Evolutionary conservation across 2,888 invertebrate genomes (phyloP), one percentile per base, ranked within the genome.

Genomic region (Mimachlamys varia): DNA sequence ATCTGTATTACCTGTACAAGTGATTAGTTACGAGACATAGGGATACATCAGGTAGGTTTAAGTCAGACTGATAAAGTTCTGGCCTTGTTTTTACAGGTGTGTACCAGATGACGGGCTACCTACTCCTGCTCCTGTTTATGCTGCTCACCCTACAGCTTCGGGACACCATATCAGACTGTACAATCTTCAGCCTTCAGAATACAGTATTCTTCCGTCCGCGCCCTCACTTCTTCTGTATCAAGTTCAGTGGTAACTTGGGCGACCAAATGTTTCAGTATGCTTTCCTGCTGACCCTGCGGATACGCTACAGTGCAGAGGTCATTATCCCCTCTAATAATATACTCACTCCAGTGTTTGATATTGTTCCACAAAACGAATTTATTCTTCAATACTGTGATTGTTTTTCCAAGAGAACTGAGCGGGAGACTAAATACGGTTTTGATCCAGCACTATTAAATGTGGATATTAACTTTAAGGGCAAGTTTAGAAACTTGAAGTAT

Each of bases 251-350:
- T 33, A 76, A 76, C 76, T 33, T 76, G 7, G 76, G 76, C 27
- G 76, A 76, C 76, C 76, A 76, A 17, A 76, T 76, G 76, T 76
- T 76, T 76, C 76, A 76, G 76, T 76, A 76, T 33, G 76, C 76
- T 33, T 76, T 76, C 33, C 76, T 76, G 33, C 33, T 76, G 76
- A 76, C 76, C 0, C 76, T 76, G 33, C 76, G 17, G 5, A 76
- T 76, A 27, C 76, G 76, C 76, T 33, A 76, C 76, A 76, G 76
- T 15, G 27, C 76, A 33, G 76, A 76, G 33, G 33, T 76, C 7
- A 76, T 27, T 10, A 27, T 76, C 33, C 76, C 27, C 10, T 27
- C 76, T 33, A 27, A 33, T 76, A 76, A 76, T 33, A 76, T 76
- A 27, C 76, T 76, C 76, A 76, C 76, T 33, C 76, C 76, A 33